Percentiles rank a stretch among this genome's conserved stretches.
Evolutionary conservation across 2,797 vertebrate species (phyloP).

Genomic region (Channa striata): DNA sequence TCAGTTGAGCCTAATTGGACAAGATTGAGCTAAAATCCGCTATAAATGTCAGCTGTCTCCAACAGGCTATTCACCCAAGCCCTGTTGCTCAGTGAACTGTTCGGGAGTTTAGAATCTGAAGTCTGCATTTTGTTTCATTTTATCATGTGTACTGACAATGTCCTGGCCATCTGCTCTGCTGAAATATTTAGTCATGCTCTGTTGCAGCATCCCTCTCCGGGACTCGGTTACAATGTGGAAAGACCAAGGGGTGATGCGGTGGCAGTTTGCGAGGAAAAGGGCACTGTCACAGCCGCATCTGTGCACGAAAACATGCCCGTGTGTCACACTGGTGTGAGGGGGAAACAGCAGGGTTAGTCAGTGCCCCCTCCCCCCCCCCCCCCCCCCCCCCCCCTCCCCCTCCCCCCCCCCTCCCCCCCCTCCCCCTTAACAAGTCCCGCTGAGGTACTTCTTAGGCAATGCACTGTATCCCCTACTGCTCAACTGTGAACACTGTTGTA

Average conservation of each 20-base stretch:
- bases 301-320: slow-evolving; percentile 37
- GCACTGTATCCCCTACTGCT: slow-evolving; percentile 7
- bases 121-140: slow-evolving; percentile 36
- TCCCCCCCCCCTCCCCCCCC: too few species aligned
- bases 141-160: slow-evolving; percentile 47
- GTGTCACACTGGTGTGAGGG: slow-evolving; percentile 18
- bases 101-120: slow-evolving; percentile 26
- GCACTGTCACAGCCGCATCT: slow-evolving; percentile 39
- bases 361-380: not conserved
- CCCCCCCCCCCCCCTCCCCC: not conserved
- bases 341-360: slow-evolving; percentile 7
- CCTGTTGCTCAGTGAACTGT: slow-evolving; percentile 10
- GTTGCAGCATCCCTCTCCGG: slow-evolving; percentile 54
- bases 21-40: not conserved
- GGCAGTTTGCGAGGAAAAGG: slow-evolving; percentile 43
- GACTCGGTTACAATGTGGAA: slow-evolving; percentile 50
- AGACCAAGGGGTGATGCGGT: slow-evolving; percentile 46
- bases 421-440: not conserved
- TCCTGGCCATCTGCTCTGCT: slow-evolving; percentile 69
- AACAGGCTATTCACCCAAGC: not conserved
- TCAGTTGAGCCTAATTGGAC: not conserved
- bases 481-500: not conserved
- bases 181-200: slow-evolving; percentile 72
- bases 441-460: slow-evolving; percentile 24
- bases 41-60: slow-evolving; percentile 1